phyloP scores from a whole-genome alignment of 2,797 vertebrate genomes.

The Molothrus aeneus region DNA sequence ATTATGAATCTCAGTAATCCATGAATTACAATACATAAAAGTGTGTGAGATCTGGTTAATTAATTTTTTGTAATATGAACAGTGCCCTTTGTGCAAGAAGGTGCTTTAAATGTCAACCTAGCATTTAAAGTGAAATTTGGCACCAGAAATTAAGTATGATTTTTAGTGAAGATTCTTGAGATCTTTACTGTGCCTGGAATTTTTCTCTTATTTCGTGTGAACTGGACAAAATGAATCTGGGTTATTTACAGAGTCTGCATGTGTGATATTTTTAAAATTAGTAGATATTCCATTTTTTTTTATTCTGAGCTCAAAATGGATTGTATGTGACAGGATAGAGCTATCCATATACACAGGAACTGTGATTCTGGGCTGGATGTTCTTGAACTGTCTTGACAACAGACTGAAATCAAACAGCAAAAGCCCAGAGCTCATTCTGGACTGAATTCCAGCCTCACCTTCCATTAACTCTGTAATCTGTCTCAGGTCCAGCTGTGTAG shows the following conservation, averaged over 20 bases:
- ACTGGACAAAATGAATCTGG: not conserved
- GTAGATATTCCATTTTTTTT: not conserved
- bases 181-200: not conserved
- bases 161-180: slow-evolving; percentile 35
- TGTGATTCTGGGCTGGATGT: accelerated
- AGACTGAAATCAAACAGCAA: not conserved
- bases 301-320: not conserved
- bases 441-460: not conserved
- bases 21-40: slow-evolving; percentile 74
- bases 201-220: not conserved
- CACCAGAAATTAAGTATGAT: not conserved
- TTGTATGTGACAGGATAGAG: not conserved
- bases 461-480: not conserved
- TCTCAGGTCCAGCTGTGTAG: not conserved
- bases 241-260: not conserved
- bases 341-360: not conserved
- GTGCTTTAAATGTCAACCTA: slow-evolving; percentile 65
- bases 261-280: not conserved
- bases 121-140: slow-evolving; percentile 34
- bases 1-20: slow-evolving; percentile 75
- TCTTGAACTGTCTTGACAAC: not conserved
- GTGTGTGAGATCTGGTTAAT: slow-evolving; percentile 58
- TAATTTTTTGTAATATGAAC: slow-evolving; percentile 61
- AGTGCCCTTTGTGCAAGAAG: slow-evolving; percentile 58
- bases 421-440: not conserved